Conservation (phyloP, 2,797 vertebrate species). For the Nyctibius grandis region DNA sequence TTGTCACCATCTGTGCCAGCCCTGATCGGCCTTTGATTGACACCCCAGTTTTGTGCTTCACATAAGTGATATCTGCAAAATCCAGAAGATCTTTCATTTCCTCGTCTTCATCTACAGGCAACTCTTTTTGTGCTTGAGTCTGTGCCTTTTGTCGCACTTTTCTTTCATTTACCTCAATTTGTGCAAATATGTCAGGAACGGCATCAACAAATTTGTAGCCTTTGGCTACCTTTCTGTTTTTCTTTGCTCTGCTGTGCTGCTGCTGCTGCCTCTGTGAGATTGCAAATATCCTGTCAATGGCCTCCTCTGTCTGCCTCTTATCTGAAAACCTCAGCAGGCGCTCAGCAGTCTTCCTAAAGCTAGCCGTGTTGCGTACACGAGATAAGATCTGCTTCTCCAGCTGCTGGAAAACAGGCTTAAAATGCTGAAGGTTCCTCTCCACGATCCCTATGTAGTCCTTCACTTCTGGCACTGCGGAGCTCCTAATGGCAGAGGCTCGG, state of each 20-base stretch:
- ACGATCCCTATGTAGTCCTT: constrained; percentile 84
- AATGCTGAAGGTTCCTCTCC: constrained; percentile 88
- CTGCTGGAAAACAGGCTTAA: constrained; percentile 94
- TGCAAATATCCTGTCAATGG: constrained; percentile 88
- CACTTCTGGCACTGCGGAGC: constrained; percentile 76
- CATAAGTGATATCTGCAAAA: constrained; percentile 80
- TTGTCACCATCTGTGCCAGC: constrained; percentile 75
- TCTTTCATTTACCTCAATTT: constrained; percentile 90
- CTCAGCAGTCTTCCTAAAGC: constrained; percentile 89
- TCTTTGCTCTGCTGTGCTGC: constrained; percentile 78
- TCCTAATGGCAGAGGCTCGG: constrained; percentile 64
- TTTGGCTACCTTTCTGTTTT: constrained; percentile 74
- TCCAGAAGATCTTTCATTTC: constrained; percentile 90
- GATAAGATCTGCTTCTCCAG: constrained; percentile 92
- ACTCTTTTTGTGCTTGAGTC: constrained; percentile 84
- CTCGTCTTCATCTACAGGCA: constrained; percentile 85
- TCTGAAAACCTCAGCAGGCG: constrained; percentile 89
- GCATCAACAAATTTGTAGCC: constrained; percentile 85
- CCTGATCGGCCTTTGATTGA: constrained; percentile 77
- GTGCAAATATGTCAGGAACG: constrained; percentile 91
- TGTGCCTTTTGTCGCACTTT: constrained; percentile 86
- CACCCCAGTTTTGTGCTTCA: constrained; percentile 76
- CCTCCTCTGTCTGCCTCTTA: constrained; percentile 88
- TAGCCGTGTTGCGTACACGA: constrained; percentile 85
- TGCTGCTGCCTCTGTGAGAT: constrained; percentile 85